Evolutionary conservation across 2,888 invertebrate species (phyloP).

Genomic region (Blastobasis lacticolella): DNA sequence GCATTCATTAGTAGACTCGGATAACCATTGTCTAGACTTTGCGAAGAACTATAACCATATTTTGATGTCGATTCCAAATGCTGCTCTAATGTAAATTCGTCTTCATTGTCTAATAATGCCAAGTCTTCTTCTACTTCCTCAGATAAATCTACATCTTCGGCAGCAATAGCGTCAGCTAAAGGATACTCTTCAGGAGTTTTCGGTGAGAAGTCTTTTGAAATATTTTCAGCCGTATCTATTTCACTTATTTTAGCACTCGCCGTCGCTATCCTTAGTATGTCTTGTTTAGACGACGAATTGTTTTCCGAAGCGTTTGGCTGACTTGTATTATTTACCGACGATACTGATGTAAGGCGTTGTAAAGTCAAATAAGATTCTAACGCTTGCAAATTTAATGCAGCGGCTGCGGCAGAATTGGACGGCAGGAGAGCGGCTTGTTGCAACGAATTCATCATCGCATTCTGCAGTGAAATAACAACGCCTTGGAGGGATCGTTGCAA

Average conservation of each 20-base stretch:
- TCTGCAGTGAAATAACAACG: constrained; percentile 87
- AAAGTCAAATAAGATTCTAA: constrained; percentile 89
- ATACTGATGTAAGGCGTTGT: constrained; percentile 83
- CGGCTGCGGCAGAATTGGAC: constrained; percentile 87
- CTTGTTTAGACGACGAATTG: constrained; percentile 73
- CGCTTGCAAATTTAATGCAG: constrained; percentile 88
- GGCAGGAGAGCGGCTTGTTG: constrained; percentile 89
- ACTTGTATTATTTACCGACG: constrained; percentile 63
- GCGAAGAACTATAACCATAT: constrained; percentile 64
- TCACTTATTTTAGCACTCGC: constrained; percentile 69
- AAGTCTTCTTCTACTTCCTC: constrained; percentile 84
- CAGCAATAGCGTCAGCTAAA: constrained; percentile 66
- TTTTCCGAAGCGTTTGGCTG: constrained; percentile 45
- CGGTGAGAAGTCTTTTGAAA: constrained; percentile 56
- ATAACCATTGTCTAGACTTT: constrained; percentile 79
- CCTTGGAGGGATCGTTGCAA: constrained; percentile 84
- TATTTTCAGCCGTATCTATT: constrained; percentile 49
- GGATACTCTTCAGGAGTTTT: constrained; percentile 67
- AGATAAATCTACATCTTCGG: constrained; percentile 79
- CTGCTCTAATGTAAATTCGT: constrained; percentile 77
- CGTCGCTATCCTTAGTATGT: constrained; percentile 79
- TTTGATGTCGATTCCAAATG: constrained; percentile 65
- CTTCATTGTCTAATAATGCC: constrained; percentile 83
- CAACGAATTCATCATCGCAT: constrained; percentile 87
- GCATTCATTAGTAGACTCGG: constrained; percentile 82